These are phyloP conservation scores for Caenorhabditis angaria DNA, from an alignment of 2,888 invertebrate species.

Conservation along the genomic window DNA sequence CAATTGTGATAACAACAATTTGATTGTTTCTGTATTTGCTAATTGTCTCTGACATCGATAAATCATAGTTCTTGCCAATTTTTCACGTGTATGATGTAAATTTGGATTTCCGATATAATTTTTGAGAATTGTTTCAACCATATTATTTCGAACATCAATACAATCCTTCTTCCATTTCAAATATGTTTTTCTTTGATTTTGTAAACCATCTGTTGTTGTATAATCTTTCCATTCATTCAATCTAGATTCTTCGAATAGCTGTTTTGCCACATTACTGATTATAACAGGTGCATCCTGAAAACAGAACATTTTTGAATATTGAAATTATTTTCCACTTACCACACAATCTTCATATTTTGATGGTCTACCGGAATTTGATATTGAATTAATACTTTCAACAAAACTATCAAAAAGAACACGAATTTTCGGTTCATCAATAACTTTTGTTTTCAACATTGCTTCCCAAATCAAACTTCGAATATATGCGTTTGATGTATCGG, in stretches of 20 bases:
- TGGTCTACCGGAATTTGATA: not conserved
- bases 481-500: not conserved
- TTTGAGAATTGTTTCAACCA: constrained; percentile 16
- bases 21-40: constrained; percentile 33
- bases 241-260: not conserved
- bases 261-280: not conserved
- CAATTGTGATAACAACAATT: constrained; percentile 23
- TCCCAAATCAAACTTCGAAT: constrained; percentile 5
- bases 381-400: not conserved
- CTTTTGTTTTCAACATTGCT: constrained; percentile 5
- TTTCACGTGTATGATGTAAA: constrained; percentile 38
- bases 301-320: too few species aligned
- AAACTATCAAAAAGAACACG: not conserved
- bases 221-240: constrained; percentile 4
- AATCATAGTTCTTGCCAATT: constrained; percentile 33
- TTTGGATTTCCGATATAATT: constrained; percentile 14
- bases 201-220: not conserved
- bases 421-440: constrained; percentile 9
- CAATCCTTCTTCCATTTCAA: not conserved
- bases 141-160: not conserved
- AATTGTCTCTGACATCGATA: constrained; percentile 26
- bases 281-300: constrained; percentile 14
- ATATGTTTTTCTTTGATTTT: not conserved
- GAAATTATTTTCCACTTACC: too few species aligned
- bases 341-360: not conserved